Base-by-base conservation (phyloP, 2,888 invertebrate genomes). In the Acrobeloides nanus region DNA sequence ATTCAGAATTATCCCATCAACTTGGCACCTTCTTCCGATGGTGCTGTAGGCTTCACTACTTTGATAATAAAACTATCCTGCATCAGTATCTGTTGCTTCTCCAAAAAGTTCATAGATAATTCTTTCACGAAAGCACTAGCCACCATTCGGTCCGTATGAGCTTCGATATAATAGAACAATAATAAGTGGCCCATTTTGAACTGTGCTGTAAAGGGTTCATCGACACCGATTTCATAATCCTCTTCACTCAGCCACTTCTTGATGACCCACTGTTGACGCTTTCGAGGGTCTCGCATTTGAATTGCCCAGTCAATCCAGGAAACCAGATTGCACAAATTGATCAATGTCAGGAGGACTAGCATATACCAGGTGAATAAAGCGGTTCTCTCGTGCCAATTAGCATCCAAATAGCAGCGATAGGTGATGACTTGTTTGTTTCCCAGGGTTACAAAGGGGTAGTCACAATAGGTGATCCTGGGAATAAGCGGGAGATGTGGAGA, bases 391-490 rank as follows among this genome's bases (percentile, higher is more conserved):
- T n/a, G n/a, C n/a, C n/a, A n/a, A n/a, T n/a, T n/a, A n/a, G n/a
- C n/a, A n/a, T n/a, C n/a, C n/a, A n/a, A n/a, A n/a, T n/a, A 51
- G 18, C 52, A 51, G 31, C 52, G 54, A 38, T 51, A 51, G 12
- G 52, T 51, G 6, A 51, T 23, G 0, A 39, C 24, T 12, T 51
- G 52, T 15, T 37, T 31, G 27, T 51, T 51, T 18, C 52, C 55
- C 12, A 51, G 26, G 3, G 55, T 52, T n/a, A 51, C 55, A n/a
- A 55, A 51, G 8, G 53, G 52, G 37, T 51, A 51, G 32, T 51
- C 52, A 24, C 52, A 51, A 23, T 51, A 51, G 1, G 52, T 51
- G 23, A 51, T 46, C 17, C 52, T 29, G 7, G 52, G 52, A 21
- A 51, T 55, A 15, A 51, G 37, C 24, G 52, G 52, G 21, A 51